Percentiles rank a stretch among this genome's conserved stretches.
phyloP scores from a whole-genome alignment of 2,113 vertebrate species.

The Xenus cinereus region DNA sequence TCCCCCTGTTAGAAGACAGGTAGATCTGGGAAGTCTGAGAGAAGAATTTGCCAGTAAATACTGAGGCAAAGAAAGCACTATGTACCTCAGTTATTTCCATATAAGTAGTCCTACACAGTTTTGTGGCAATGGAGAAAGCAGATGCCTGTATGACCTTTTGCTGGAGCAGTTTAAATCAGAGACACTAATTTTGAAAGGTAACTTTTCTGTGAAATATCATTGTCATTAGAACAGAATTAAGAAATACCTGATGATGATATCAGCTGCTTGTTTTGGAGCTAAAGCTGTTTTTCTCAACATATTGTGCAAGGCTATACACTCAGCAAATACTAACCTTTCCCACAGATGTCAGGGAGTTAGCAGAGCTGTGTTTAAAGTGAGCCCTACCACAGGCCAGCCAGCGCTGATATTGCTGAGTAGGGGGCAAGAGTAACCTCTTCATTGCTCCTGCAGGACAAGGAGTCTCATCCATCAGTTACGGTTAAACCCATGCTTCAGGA shows the following conservation, averaged over 20 bases:
- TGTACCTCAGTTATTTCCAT: neutral
- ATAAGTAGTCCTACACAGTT: neutral
- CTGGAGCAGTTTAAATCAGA: neutral
- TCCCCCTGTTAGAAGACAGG: neutral
- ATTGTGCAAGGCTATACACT: neutral
- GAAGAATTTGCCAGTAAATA: neutral
- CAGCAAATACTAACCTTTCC: neutral
- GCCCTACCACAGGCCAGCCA: neutral
- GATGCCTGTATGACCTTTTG: neutral
- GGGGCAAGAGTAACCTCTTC: neutral
- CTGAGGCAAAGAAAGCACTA: neutral
- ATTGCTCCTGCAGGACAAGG: neutral
- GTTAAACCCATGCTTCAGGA: neutral
- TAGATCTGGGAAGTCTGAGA: neutral
- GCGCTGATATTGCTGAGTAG: neutral
- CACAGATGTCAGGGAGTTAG: neutral
- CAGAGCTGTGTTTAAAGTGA: neutral
- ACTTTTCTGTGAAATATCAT: neutral
- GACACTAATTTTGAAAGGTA: neutral
- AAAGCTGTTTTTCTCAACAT: neutral
- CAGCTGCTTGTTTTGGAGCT: constrained; percentile 24
- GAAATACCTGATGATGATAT: neutral
- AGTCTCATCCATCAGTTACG: neutral
- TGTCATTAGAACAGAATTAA: neutral
- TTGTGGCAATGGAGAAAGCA: neutral